These are phyloP conservation scores for Invenusta paracnida DNA, from an alignment of 2,888 invertebrate genomes.

Conservation along the genomic window DNA sequence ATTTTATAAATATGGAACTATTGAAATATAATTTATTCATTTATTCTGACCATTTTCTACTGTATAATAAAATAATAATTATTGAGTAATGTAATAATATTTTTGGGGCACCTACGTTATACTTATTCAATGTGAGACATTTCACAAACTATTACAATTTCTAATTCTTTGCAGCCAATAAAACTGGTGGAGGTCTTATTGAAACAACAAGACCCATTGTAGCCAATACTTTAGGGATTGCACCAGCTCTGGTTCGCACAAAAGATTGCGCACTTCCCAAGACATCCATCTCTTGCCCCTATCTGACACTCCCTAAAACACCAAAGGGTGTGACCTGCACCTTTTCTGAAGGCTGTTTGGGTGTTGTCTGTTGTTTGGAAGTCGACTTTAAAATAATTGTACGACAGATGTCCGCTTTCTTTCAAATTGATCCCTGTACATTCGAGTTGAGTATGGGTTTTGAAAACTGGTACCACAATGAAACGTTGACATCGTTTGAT, in stretches of 20 bases:
- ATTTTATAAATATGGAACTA: no score
- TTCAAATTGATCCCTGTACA: conserved; percentile 31
- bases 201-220: neutral
- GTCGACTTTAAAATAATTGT: neutral
- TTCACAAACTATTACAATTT: neutral
- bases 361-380: conserved; percentile 15
- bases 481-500: conserved; percentile 1
- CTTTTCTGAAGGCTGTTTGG: conserved; percentile 35
- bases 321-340: neutral
- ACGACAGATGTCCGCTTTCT: neutral
- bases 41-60: neutral
- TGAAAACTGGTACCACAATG: conserved; percentile 22
- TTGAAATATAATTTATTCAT: no score
- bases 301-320: neutral
- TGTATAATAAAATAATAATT: neutral
- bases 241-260: neutral
- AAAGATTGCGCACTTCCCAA: neutral
- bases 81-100: neutral
- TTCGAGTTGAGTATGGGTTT: conserved; percentile 1
- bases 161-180: neutral
- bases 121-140: neutral
- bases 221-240: neutral
- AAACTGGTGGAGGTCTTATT: neutral
- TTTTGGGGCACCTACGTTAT: neutral
- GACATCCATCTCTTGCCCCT: neutral